Conservation (phyloP, 2,888 invertebrate species). For the Sinopyrophorus schimmeli region DNA sequence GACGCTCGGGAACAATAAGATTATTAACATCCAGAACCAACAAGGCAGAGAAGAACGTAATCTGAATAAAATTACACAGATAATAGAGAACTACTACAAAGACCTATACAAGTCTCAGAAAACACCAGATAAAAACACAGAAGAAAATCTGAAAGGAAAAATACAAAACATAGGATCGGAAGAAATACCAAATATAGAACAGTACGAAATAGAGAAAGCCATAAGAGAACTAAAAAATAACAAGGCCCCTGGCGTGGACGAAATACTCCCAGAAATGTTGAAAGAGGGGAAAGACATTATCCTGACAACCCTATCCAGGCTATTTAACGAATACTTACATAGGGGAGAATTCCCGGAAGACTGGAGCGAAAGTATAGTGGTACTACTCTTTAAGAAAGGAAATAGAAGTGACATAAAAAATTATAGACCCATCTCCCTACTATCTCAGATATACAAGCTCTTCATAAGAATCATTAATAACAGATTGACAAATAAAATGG, state of each 20-base stretch:
- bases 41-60: background rate
- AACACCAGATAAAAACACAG: background rate
- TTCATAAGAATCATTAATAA: constrained; percentile 1
- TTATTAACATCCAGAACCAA: background rate
- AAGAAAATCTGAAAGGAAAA: background rate
- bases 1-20: background rate
- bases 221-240: constrained; percentile 1
- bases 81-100: background rate
- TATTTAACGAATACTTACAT: constrained; percentile 1
- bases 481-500: constrained; percentile 1
- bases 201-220: background rate
- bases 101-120: background rate
- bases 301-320: background rate
- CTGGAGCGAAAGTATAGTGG: background rate
- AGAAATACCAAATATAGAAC: background rate
- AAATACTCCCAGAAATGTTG: background rate
- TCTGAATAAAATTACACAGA: background rate
- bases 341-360: constrained; percentile 3
- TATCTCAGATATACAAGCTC: constrained; percentile 2
- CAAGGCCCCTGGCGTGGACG: constrained; percentile 5
- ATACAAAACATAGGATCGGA: background rate
- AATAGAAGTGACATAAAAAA: background rate
- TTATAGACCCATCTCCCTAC: constrained; percentile 3
- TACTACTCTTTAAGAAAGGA: constrained; percentile 3
- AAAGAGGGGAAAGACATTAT: constrained; percentile 1